Evolutionary conservation across 2,797 vertebrate species (phyloP), one percentile per base, ranked within the genome.

Genomic region (Hippopotamyrus pictus): DNA sequence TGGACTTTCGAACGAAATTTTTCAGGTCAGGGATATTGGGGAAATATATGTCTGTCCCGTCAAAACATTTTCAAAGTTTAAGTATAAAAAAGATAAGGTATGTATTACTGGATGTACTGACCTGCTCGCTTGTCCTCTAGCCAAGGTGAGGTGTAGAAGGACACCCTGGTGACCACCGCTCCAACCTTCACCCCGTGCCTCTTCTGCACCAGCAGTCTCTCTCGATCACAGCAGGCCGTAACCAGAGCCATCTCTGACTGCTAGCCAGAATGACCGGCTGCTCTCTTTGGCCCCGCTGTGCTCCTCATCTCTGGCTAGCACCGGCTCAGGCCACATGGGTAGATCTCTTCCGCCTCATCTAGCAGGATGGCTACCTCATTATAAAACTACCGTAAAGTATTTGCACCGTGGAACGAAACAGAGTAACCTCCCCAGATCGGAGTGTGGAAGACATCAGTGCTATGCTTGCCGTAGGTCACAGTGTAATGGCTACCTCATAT

Each of bases 211-310:
- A 82, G 76, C 76, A 82, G 76, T 53, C 46, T 33, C 48, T 86
- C 48, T 82, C 76, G 41, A 82, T 46, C 76, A 82, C 76, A 82
- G 76, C 76, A 82, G 76, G 76, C 41, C 76, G 76, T 82, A 82
- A 85, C 82, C 82, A 9, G 82, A 48, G 48, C 82, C 82, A 85
- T 85, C 82, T 17, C 82, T 85, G 82, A 85, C 82, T 50, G 48
- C 33, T 51, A 87, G 86, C 86, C 86, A 41, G 51, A 41, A 37
- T 57, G 86, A 87, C 86, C 86, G 86, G 86, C 86, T 87, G 86
- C 86, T 87, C 51, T 57, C 51, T 33, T 33, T 41, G 51, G 51
- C 29, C 86, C 86, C 3, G 86, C 86, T 57, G 51, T 54, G 86
- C 51, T 57, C 86, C 29, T 37, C 86, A n/a, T 87, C 51, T 87